These are phyloP conservation scores for Metalampra italica DNA, from an alignment of 2,888 invertebrate genomes.

Conservation along the genomic window DNA sequence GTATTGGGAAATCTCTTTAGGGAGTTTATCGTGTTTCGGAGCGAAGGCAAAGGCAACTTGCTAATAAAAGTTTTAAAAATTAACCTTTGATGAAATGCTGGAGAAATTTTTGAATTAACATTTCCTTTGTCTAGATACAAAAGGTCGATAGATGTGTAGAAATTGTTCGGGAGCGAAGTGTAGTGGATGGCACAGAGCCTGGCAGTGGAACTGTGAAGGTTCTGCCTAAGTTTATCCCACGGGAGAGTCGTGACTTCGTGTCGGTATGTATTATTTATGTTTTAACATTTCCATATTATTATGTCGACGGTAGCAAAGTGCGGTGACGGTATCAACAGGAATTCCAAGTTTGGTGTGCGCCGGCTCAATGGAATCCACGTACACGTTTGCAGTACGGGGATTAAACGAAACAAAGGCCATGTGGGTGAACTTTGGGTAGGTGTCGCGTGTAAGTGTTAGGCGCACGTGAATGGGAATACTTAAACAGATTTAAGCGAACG, in stretches of 20 bases:
- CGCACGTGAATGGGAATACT: neutral
- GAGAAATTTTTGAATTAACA: neutral
- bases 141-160: neutral
- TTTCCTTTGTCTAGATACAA: neutral
- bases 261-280: slow-evolving; percentile 14
- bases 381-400: slow-evolving; percentile 13
- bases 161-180: neutral
- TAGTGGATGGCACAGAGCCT: too few species aligned
- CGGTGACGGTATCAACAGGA: slow-evolving; percentile 20
- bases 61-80: slow-evolving; percentile 25
- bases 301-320: slow-evolving; percentile 18
- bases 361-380: slow-evolving; percentile 11
- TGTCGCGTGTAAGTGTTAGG: neutral
- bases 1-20: slow-evolving; percentile 44
- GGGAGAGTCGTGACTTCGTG: slow-evolving; percentile 8
- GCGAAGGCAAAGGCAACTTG: slow-evolving; percentile 17
- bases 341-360: slow-evolving; percentile 19
- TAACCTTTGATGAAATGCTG: slow-evolving; percentile 6
- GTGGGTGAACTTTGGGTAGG: slow-evolving; percentile 8
- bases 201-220: neutral
- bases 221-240: neutral
- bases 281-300: slow-evolving; percentile 18
- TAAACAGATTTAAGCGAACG: neutral
- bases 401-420: slow-evolving; percentile 18
- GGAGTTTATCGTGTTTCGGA: slow-evolving; percentile 40